These are phyloP conservation scores for Heliconius himera DNA, from an alignment of 1,140 invertebrate genomes.

Conservation along the genomic window DNA sequence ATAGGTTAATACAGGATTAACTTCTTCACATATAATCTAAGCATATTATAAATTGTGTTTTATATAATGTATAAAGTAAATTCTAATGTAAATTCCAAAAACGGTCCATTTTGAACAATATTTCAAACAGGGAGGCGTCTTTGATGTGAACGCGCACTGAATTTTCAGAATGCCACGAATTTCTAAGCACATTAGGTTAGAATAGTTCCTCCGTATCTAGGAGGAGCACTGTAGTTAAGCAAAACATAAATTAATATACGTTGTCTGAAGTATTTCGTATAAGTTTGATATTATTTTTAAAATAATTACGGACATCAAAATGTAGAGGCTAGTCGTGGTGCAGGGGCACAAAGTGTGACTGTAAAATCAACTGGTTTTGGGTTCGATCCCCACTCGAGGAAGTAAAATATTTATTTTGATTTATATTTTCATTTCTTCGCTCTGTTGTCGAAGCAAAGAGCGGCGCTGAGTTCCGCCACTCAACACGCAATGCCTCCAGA, in stretches of 20 bases:
- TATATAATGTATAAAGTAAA: conserved; percentile 8
- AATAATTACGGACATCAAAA: neutral
- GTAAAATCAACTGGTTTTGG: too few species aligned
- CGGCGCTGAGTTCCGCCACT: too few species aligned
- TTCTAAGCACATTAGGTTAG: conserved; percentile 55
- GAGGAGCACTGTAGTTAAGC: conserved; percentile 35
- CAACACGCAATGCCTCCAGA: too few species aligned
- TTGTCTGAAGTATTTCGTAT: neutral
- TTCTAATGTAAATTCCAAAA: conserved; percentile 32
- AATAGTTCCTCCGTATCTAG: conserved; percentile 60
- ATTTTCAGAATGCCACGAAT: conserved; percentile 58
- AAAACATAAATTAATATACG: neutral
- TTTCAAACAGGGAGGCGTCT: conserved; percentile 54
- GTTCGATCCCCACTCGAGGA: too few species aligned
- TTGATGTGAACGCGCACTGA: conserved; percentile 59
- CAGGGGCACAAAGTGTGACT: too few species aligned
- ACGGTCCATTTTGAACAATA: conserved; percentile 47
- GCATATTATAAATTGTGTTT: neutral
- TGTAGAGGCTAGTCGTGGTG: too few species aligned
- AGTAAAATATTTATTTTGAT: too few species aligned
- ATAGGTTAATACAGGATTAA: too few species aligned
- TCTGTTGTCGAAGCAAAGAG: too few species aligned
- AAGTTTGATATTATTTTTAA: neutral
- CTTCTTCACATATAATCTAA: neutral
- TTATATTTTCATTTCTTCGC: too few species aligned